Evolutionary conservation across 2,888 invertebrate species (phyloP).

Genomic region (Tricholauxania praeusta): DNA sequence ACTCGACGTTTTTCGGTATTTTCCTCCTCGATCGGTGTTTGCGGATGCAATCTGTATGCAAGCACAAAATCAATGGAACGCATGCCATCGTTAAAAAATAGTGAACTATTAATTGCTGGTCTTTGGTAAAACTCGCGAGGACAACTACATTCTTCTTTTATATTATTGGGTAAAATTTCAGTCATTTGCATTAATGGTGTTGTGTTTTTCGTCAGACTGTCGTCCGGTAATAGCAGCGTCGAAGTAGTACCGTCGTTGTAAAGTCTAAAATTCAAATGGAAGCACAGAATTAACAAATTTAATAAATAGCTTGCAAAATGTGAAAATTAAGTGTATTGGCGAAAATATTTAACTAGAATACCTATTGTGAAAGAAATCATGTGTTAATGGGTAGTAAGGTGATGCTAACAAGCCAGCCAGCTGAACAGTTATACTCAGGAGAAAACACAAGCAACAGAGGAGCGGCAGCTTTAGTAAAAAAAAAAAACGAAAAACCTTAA

Average conservation of each 20-base stretch:
- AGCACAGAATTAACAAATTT: background rate
- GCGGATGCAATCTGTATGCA: constrained; percentile 78
- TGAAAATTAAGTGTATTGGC: background rate
- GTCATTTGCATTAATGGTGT: constrained; percentile 58
- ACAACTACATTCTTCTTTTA: constrained; percentile 57
- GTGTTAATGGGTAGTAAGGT: constrained; percentile 15
- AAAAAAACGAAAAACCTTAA: no score
- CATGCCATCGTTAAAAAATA: constrained; percentile 78
- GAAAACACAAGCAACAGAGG: no score
- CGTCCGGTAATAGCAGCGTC: constrained; percentile 51
- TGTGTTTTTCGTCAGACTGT: constrained; percentile 45
- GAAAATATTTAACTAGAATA: background rate
- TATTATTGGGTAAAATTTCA: constrained; percentile 49
- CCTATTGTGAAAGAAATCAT: constrained; percentile 9
- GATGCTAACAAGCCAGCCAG: background rate
- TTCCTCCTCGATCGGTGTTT: constrained; percentile 66
- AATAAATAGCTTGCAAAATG: background rate
- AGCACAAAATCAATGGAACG: constrained; percentile 83
- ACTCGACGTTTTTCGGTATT: constrained; percentile 70
- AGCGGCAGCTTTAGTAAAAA: no score
- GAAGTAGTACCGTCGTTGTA: constrained; percentile 52
- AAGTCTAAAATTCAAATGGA: constrained; percentile 36
- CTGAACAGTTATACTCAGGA: no score
- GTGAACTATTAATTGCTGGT: constrained; percentile 64
- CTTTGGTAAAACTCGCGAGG: constrained; percentile 55